Base-by-base conservation (phyloP, 2,797 vertebrate species). In the Tachyglossus aculeatus region DNA sequence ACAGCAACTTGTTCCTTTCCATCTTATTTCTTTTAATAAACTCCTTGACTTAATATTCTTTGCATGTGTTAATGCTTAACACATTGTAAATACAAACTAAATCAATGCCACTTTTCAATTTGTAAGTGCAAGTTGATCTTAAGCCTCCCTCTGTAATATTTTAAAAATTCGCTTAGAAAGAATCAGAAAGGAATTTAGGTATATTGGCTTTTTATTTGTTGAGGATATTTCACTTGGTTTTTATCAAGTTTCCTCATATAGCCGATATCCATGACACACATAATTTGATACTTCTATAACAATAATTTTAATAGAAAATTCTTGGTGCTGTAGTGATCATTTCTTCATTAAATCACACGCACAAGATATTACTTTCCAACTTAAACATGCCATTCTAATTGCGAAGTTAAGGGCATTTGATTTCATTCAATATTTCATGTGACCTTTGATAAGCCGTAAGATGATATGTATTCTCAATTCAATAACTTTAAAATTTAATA, bases 401-500 rank as follows among this genome's bases (percentile, higher is more conserved):
- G 22, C 57, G 70, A 70, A 80, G 64, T 33, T 63, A 40, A 74
- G 39, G 22, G 43, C 52, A 2, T 2, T 9, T 19, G 7, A 7
- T 73, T 88, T 81, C 45, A 61, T 57, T 71, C 5, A 53, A 11
- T 72, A 5, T 62, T 88, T 80, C 67, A 80, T 15, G 19, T 80
- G 78, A 77, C 37, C 82, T 86, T 84, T 81, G 72, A 84, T 84
- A 87, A 91, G 82, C 61, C 84, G 90, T 85, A 89, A 91, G 73
- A 43, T 51, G 83, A 92, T 87, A 82, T 0, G 1, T 37, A 25
- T 33, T 61, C 32, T 34, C 61, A 71, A 71, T 63, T 85, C 72
- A 88, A 80, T 79, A 90, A 82, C 67, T 63, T 84, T 85, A 85
- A 92, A 86, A 87, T 85, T 87, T 88, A 91, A 90, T 89, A 88